These are phyloP conservation scores for Drosophila dives DNA, from an alignment of 2,888 invertebrate genomes.

Conservation along the genomic window DNA sequence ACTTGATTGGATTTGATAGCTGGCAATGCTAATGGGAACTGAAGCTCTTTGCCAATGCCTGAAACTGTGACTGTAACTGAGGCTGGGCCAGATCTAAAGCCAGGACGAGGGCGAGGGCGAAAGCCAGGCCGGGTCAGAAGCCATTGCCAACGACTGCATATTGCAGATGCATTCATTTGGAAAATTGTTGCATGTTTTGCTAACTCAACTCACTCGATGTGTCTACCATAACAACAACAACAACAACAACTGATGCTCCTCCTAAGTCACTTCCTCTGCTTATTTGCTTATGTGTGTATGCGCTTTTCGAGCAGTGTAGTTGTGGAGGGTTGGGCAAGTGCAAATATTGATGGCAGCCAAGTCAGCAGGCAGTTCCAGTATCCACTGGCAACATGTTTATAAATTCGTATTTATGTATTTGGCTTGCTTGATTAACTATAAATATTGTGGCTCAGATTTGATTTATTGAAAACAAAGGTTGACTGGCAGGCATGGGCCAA, in stretches of 20 bases:
- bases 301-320: slow-evolving; percentile 1
- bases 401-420: slow-evolving; percentile 74
- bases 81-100: slow-evolving; percentile 2
- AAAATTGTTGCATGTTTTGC: slow-evolving; percentile 81
- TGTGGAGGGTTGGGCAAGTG: slow-evolving; percentile 11
- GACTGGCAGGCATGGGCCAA: background rate
- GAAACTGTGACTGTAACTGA: slow-evolving; percentile 29
- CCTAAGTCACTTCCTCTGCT: slow-evolving; percentile 49
- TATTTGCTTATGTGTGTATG: slow-evolving; percentile 55
- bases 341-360: slow-evolving; percentile 61
- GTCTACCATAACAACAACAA: slow-evolving; percentile 52
- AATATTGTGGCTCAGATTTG: slow-evolving; percentile 70
- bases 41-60: slow-evolving; percentile 33
- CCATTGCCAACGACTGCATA: slow-evolving; percentile 58
- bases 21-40: slow-evolving; percentile 69
- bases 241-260: slow-evolving; percentile 14
- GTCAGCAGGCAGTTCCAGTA: slow-evolving; percentile 21
- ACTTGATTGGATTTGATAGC: slow-evolving; percentile 77
- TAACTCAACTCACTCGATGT: slow-evolving; percentile 70
- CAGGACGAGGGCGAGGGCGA: background rate
- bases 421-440: slow-evolving; percentile 77
- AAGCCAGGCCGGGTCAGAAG: slow-evolving; percentile 36
- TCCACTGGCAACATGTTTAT: slow-evolving; percentile 70
- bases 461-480: slow-evolving; percentile 52
- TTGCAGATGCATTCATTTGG: slow-evolving; percentile 80